Conservation (phyloP, 1,140 invertebrate species). For the Lutraria rhynchaena region DNA sequence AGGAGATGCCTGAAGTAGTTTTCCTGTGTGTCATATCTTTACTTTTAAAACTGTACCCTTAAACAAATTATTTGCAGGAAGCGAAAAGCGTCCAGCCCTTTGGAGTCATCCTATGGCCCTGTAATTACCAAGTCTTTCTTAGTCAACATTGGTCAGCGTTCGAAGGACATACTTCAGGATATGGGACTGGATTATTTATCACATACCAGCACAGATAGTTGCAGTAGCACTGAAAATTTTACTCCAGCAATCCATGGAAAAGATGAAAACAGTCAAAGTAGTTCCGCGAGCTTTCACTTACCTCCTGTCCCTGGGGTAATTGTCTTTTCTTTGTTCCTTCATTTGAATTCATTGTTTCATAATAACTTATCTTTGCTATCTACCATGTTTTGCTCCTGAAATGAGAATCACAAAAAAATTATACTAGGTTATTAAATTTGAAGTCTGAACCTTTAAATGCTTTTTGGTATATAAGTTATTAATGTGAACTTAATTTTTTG, state of each 20-base stretch:
- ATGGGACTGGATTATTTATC: conserved; percentile 66
- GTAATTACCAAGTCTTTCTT: conserved; percentile 49
- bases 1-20: neutral
- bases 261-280: conserved; percentile 53
- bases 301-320: conserved; percentile 58
- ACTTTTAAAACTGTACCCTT: too few species aligned
- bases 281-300: conserved; percentile 43
- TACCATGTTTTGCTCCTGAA: too few species aligned
- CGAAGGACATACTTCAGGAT: conserved; percentile 62
- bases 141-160: conserved; percentile 37
- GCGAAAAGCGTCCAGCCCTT: conserved; percentile 53
- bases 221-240: conserved; percentile 54
- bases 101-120: conserved; percentile 6
- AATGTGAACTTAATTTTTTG: too few species aligned
- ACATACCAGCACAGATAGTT: conserved; percentile 61
- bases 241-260: conserved; percentile 57
- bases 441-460: too few species aligned
- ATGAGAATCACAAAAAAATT: too few species aligned
- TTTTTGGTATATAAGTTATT: too few species aligned
- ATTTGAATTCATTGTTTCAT: neutral
- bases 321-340: neutral
- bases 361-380: too few species aligned
- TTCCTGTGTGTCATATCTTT: neutral
- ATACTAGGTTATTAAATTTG: too few species aligned
- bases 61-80: conserved; percentile 65